Evolutionary conservation across 23 tunicate genomes (phyloP).

Genomic region (Styela clava): DNA sequence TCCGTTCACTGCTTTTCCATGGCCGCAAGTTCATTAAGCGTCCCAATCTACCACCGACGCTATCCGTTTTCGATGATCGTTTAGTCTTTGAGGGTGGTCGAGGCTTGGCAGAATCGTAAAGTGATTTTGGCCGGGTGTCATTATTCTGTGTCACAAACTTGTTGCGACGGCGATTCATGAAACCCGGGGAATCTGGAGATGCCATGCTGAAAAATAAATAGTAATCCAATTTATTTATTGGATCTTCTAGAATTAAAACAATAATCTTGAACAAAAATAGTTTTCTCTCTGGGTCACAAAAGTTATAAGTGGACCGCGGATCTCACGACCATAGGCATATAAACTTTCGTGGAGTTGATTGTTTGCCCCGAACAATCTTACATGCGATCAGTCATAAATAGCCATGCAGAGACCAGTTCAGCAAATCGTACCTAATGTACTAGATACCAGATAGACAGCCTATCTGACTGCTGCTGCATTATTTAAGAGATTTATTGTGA

Average conservation of each 20-base stretch:
- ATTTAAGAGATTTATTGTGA: no score
- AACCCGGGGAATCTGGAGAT: neutral
- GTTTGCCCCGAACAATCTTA: no score
- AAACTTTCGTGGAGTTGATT: no score
- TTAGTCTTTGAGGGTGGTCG: conserved; percentile 33
- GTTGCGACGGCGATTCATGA: conserved; percentile 5
- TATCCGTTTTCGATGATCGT: conserved; percentile 8
- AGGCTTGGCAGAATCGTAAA: conserved; percentile 70
- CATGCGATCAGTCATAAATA: no score
- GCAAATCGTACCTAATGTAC: no score
- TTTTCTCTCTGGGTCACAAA: no score
- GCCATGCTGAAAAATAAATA: neutral
- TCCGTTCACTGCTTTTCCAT: neutral
- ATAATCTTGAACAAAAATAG: no score
- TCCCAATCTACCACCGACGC: neutral
- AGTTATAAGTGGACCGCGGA: no score
- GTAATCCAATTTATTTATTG: neutral
- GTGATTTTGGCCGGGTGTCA: conserved; percentile 42
- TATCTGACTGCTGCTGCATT: no score
- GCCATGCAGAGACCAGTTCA: no score
- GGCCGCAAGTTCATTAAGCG: conserved; percentile 4
- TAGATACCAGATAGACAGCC: no score
- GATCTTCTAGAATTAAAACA: neutral
- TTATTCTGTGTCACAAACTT: conserved; percentile 20
- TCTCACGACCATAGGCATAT: no score